Base-by-base conservation (phyloP, 1,140 invertebrate species). In the Nymphalis io region DNA sequence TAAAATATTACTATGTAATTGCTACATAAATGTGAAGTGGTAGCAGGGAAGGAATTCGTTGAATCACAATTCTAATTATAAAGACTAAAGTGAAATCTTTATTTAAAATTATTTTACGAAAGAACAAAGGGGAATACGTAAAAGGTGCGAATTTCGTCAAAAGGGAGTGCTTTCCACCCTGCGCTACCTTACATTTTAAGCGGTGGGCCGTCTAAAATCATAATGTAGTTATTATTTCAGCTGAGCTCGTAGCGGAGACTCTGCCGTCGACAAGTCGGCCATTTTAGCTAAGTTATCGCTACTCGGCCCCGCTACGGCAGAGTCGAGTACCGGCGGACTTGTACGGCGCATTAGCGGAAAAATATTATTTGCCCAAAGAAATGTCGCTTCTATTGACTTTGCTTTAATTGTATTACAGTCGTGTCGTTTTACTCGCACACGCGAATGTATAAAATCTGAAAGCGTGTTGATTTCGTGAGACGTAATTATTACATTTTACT, bases 191-290 rank as follows among this genome's bases (percentile, higher is more conserved):
- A 76, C 76, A 86, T 76, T 81, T 81, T 86, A 87, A 82, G 77
- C 79, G 77, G 78, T 80, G 75, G 79, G 81, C 79, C 82, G 84
- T 82, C 81, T 84, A 80, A 85, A 86, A 83, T 87, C 85, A 89
- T 89, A 89, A 87, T 86, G 84, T 82, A 84, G 82, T 86, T 89
- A 89, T 89, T 87, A 89, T 87, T 87, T 86, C 81, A 87, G 74
- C 82, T 77, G 69, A 70, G 79, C 79, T 77, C 78, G 78, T 74
- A 75, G 70, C 80, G 76, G 75, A 79, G 82, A 73, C 79, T 72
- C 84, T 89, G 87, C 75, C 73, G 84, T 80, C 84, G 85, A 89
- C 87, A 87, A 84, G 85, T 73, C 83, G 78, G 77, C 87, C 87
- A 87, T 89, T 89, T 86, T 83, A 77, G 67, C 68, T 79, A 85